These are phyloP conservation scores for Glossophaga mutica DNA, from an alignment of 2,797 vertebrate genomes.

Conservation along the genomic window DNA sequence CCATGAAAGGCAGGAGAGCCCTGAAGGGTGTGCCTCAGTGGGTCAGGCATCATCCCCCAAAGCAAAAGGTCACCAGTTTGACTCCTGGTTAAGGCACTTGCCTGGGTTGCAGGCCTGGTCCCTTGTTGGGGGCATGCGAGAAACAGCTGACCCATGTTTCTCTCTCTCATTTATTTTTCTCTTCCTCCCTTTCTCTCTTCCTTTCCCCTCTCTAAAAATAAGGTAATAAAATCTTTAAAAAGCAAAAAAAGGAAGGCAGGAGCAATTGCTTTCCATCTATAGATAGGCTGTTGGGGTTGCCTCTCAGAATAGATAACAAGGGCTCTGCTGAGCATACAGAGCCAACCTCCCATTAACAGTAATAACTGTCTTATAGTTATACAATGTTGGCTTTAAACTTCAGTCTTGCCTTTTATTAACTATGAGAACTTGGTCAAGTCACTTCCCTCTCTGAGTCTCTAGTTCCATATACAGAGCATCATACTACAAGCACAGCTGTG, in stretches of 20 bases:
- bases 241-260: neutral
- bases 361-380: neutral
- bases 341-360: neutral
- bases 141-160: neutral
- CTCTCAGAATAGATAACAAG: neutral
- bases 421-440: neutral
- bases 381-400: neutral
- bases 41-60: neutral
- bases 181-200: neutral
- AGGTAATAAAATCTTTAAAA: neutral
- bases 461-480: neutral
- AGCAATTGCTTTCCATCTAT: neutral
- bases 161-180: neutral
- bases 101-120: neutral
- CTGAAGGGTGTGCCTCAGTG: neutral
- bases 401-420: neutral
- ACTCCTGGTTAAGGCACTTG: neutral
- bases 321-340: neutral
- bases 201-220: neutral
- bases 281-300: neutral
- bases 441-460: neutral
- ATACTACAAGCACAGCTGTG: fast-evolving
- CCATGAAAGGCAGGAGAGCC: neutral
- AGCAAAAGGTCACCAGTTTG: neutral
- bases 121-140: too few species aligned